Evolutionary conservation across 1,140 invertebrate genomes (phyloP).

Genomic region (Mizuhopecten yessoensis): DNA sequence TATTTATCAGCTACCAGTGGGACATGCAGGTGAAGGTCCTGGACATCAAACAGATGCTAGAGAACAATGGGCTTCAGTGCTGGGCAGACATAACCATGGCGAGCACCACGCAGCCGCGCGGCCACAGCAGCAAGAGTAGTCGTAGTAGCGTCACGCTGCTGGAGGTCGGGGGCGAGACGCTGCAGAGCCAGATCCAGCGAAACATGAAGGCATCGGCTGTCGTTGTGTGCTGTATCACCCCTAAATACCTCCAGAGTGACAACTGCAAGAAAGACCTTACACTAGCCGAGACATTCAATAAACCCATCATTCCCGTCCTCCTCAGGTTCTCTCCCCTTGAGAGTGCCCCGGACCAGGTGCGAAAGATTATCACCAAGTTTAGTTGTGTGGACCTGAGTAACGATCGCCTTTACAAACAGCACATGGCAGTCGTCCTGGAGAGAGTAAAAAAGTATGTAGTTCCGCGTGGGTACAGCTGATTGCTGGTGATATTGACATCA

Average conservation of each 20-base stretch:
- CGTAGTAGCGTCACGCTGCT: slow-evolving; percentile 52
- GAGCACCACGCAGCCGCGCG: slow-evolving; percentile 66
- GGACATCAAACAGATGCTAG: slow-evolving; percentile 81
- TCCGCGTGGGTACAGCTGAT: slow-evolving; percentile 52
- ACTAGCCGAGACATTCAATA: slow-evolving; percentile 84
- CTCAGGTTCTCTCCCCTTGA: slow-evolving; percentile 82
- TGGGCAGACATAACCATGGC: slow-evolving; percentile 84
- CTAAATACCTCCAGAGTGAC: slow-evolving; percentile 84
- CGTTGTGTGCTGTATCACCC: slow-evolving; percentile 84
- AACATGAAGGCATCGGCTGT: slow-evolving; percentile 80
- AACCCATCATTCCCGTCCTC: slow-evolving; percentile 84
- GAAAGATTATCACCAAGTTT: slow-evolving; percentile 74
- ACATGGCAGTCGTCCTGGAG: slow-evolving; percentile 76
- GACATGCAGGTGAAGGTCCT: slow-evolving; percentile 83
- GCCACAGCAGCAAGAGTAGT: slow-evolving; percentile 76
- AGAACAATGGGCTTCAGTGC: slow-evolving; percentile 82
- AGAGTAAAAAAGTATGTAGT: slow-evolving; percentile 74
- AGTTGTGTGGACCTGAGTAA: slow-evolving; percentile 80
- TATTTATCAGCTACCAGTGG: slow-evolving; percentile 85
- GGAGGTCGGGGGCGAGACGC: slow-evolving; percentile 68
- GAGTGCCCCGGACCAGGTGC: slow-evolving; percentile 77
- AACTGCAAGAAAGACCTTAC: slow-evolving; percentile 84
- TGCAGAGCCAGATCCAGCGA: slow-evolving; percentile 79
- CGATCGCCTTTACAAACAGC: slow-evolving; percentile 81
- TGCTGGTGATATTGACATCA: not conserved